Base-by-base conservation (phyloP, 1,140 invertebrate genomes). In the Epicauta chinensis region DNA sequence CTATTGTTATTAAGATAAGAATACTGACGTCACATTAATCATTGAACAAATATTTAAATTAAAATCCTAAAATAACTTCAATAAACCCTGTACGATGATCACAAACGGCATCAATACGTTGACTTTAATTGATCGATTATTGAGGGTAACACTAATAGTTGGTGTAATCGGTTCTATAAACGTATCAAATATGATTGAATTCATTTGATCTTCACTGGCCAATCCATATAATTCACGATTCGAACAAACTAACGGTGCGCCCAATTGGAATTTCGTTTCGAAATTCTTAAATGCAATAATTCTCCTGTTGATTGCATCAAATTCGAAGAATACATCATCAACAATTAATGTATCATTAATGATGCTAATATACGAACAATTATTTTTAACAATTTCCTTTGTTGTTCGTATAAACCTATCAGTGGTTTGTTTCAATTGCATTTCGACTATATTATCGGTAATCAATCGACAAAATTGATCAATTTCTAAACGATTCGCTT, bases 221-320 rank as follows among this genome's bases (percentile, higher is more conserved):
- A 55, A 36, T 7, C 53, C 53, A n/a, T 43, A 44, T 12, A 55
- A 29, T 23, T 23, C 23, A n/a, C 16, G 17, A 10, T 35, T 46
- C 7, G 37, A 32, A 31, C 53, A 55, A 38, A 51, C 16, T 12
- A 55, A 17, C 2, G 53, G 46, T 32, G 32, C 40, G 11, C 53
- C 53, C 11, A 55, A 10, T 12, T 39, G 38, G 37, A 55, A 55
- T 7, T 32, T 15, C 6, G 32, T 12, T 16, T 29, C 38, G 2
- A 16, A 15, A 14, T 34, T 40, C 12, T 35, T 30, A 15, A 23
- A 12, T 9, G 34, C 30, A 38, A 11, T 50, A 1, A 36, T 7
- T 5, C 23, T 23, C 23, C 4, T 5, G 7, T 23, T 23, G 4
- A 7, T 16, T 6, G 36, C 41, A 6, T 11, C 16, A 11, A 50